Base-by-base conservation (phyloP, 2,113 vertebrate species). In the Spilogale gracilis region DNA sequence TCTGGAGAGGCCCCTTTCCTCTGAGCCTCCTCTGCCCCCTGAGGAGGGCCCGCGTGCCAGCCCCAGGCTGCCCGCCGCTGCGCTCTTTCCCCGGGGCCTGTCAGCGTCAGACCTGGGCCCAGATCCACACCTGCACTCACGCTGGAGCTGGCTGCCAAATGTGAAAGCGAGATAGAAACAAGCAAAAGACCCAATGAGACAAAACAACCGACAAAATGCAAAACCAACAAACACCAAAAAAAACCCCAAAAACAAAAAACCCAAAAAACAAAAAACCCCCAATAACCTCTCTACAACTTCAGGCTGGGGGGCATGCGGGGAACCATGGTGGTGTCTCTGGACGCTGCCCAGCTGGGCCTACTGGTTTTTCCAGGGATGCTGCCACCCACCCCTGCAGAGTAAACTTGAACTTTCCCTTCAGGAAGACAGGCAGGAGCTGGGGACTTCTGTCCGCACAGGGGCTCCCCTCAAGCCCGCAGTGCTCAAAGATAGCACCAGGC, bases 61-160 rank as follows among this genome's bases (percentile, higher is more conserved):
- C 60, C 45, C 23, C 11, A 71, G 92, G 90, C 84, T 56, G 30
- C 69, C 61, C 10, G 85, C 61, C 17, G 8, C 16, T 14, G 63
- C 43, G 7, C 16, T 5, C 92, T 63, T 79, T 43, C 45, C 63
- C 65, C 30, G 0, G 27, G n/a, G 58, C 58, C 93, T n/a, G n/a
- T 69, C 58, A 52, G 63, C 27, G 63, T 71, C 91, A 67, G 78
- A 67, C 54, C 43, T 0, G 0, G 54, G 94, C 79, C 95, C 84
- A 97, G 52, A 61, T 45, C 54, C 73, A 81, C n/a, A 71, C 90
- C 74, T 91, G 96, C n/a, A 96, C 95, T 95, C 81, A 3, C 45
- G 20, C 6, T 96, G 95, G 98, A 93, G 94, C 95, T 95, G 81
- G 67, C 78, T 69, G 97, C 95, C 98, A 98, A 97, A 95, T 78